Base-by-base conservation (phyloP, 2,888 invertebrate genomes). In the Machimus atricapillus region DNA sequence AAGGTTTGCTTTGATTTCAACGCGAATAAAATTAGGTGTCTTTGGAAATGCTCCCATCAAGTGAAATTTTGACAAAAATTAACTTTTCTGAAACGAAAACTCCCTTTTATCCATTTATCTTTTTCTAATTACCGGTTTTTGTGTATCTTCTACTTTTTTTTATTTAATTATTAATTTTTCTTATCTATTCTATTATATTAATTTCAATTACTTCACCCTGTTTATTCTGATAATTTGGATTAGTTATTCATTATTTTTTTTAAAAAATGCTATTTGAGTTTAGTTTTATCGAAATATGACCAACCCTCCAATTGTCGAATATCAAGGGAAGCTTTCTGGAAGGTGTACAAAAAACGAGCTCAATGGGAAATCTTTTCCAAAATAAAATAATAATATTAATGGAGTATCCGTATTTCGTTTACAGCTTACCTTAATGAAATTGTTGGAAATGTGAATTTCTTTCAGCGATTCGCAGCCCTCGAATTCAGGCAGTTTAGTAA, bases 361-460 rank as follows among this genome's bases (percentile, higher is more conserved):
- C 12, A 14, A 16, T 46, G 16, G 43, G 14, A 16, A 46, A 12
- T 40, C 40, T 3, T 46, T 46, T 46, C 43, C 43, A 12, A 14
- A 46, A 12, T 46, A 46, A 46, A 46, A 46, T 46, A 1, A 46
- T 46, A 3, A 46, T 46, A 16, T 46, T 43, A 43, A 12, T 43
- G 43, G 12, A 43, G 14, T 43, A 43, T 52, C 52, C 2, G 14
- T 46, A n/a, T 14, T 46, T 52, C n/a, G n/a, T n/a, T n/a, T n/a
- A 16, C 8, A 52, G 52, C 52, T 52, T 16, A 96, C 96, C 93
- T 94, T 94, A 87, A 98, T 95, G 89, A 93, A 95, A 93, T 98
- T 98, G 91, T 97, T 96, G 85, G 97, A 96, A 90, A 97, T 93
- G 92, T 97, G 96, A 86, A 98, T 93, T 93, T 97, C 97, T 92